phyloP scores from a whole-genome alignment of 92 coral and sea anemone genomes.

The Zoanthus gigantus region DNA sequence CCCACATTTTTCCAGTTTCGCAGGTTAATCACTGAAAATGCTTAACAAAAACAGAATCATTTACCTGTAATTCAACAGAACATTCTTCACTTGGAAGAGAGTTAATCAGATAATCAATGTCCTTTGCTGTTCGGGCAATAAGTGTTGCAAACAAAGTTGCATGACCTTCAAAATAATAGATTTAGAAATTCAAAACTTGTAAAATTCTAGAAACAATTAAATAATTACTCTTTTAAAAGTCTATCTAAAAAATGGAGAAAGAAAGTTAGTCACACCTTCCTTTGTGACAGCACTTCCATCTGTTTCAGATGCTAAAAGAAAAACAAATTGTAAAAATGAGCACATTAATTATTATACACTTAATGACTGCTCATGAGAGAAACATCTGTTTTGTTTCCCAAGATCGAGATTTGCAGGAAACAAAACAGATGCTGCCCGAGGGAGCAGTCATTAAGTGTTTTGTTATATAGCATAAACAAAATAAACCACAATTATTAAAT shows the following conservation, averaged over 20 bases:
- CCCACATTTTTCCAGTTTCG: no score
- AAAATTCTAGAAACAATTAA: background rate
- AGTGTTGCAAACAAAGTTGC: constrained; percentile 94
- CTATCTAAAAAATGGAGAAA: background rate
- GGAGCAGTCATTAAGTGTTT: no score
- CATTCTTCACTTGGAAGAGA: constrained; percentile 97
- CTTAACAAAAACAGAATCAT: background rate
- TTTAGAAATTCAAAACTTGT: no score
- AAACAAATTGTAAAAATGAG: background rate
- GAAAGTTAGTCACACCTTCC: constrained; percentile 68
- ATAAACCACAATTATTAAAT: no score
- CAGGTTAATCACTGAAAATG: background rate
- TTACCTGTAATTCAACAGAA: constrained; percentile 92
- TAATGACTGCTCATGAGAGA: no score
- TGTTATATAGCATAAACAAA: no score
- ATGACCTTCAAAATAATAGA: constrained; percentile 69
- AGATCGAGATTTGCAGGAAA: no score
- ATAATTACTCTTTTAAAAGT: background rate
- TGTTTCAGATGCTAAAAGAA: constrained; percentile 55
- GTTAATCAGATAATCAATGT: constrained; percentile 90
- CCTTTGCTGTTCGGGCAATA: constrained; percentile 94
- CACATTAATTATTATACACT: background rate
- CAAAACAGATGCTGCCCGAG: no score
- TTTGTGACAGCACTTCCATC: constrained; percentile 74
- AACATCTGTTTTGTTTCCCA: no score